Conservation (phyloP, 2,888 invertebrate genomes). For the Protula sp. region DNA sequence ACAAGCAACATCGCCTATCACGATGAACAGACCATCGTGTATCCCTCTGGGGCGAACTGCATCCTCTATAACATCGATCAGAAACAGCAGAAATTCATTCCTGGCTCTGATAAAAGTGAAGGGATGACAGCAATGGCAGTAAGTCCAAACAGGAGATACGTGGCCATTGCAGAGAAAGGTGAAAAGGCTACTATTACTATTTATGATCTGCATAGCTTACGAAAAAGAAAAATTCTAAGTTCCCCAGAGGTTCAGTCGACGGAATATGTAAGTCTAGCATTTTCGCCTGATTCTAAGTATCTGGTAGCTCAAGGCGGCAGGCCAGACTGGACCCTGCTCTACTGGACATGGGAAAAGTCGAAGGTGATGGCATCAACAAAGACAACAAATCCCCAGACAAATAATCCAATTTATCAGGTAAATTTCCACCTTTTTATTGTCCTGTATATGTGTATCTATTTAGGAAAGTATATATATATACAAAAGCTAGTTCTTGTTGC, state of each 20-base stretch:
- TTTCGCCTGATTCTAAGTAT: constrained; percentile 77
- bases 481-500: not conserved
- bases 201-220: constrained; percentile 54
- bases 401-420: constrained; percentile 63
- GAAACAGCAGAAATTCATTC: constrained; percentile 54
- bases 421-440: not conserved
- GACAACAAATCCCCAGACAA: constrained; percentile 55
- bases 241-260: constrained; percentile 55
- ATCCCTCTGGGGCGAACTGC: constrained; percentile 55
- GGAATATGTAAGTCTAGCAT: constrained; percentile 69
- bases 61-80: constrained; percentile 56
- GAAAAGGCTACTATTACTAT: constrained; percentile 55
- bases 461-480: not conserved
- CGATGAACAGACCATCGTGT: constrained; percentile 55
- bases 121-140: constrained; percentile 54
- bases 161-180: constrained; percentile 53
- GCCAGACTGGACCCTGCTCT: constrained; percentile 76
- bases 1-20: constrained; percentile 51
- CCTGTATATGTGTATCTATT: not conserved
- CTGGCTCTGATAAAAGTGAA: constrained; percentile 53
- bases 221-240: constrained; percentile 53
- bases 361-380: constrained; percentile 72
- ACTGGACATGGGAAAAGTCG: constrained; percentile 58
- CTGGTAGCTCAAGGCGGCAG: constrained; percentile 74
- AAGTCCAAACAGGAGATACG: constrained; percentile 53